These are phyloP conservation scores for Agrilus cyanescens DNA, from an alignment of 2,888 invertebrate species.

Conservation along the genomic window DNA sequence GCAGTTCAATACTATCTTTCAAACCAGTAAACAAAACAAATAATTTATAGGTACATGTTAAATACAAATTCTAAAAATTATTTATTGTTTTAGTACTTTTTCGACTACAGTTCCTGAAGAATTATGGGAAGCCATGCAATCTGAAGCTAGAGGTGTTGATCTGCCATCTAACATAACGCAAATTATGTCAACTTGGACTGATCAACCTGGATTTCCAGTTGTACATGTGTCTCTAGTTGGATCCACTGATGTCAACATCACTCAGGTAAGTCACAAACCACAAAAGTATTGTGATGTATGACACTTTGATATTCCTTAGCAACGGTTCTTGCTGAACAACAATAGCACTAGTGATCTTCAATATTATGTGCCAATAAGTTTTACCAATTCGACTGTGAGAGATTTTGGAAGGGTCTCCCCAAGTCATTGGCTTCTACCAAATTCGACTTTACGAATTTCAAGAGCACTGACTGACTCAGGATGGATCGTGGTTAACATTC, in stretches of 20 bases:
- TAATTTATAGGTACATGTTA: not conserved
- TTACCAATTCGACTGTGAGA: slow-evolving; percentile 30
- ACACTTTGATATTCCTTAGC: too few relatives aligned
- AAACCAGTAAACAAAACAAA: slow-evolving; percentile 34
- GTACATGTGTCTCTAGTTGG: slow-evolving; percentile 33
- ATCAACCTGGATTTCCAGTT: slow-evolving; percentile 48
- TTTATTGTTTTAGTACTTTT: too few relatives aligned
- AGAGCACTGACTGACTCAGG: slow-evolving; percentile 1
- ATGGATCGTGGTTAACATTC: slow-evolving; percentile 50
- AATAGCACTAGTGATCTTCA: not conserved
- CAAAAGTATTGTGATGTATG: too few relatives aligned
- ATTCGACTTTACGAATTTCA: slow-evolving; percentile 1
- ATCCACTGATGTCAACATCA: slow-evolving; percentile 12
- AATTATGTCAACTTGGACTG: slow-evolving; percentile 50
- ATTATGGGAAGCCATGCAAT: too few relatives aligned
- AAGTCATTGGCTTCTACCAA: slow-evolving; percentile 19
- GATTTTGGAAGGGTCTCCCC: slow-evolving; percentile 32
- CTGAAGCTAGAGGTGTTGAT: not conserved
- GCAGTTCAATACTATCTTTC: slow-evolving; percentile 46
- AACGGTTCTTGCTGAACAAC: slow-evolving; percentile 14
- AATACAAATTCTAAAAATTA: too few relatives aligned
- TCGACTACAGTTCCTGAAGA: too few relatives aligned
- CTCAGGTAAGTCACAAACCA: slow-evolving; percentile 25
- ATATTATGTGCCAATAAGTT: slow-evolving; percentile 42
- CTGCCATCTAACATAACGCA: slow-evolving; percentile 5